These are phyloP conservation scores for Mya arenaria DNA, from an alignment of 1,140 invertebrate species.

Conservation along the genomic window DNA sequence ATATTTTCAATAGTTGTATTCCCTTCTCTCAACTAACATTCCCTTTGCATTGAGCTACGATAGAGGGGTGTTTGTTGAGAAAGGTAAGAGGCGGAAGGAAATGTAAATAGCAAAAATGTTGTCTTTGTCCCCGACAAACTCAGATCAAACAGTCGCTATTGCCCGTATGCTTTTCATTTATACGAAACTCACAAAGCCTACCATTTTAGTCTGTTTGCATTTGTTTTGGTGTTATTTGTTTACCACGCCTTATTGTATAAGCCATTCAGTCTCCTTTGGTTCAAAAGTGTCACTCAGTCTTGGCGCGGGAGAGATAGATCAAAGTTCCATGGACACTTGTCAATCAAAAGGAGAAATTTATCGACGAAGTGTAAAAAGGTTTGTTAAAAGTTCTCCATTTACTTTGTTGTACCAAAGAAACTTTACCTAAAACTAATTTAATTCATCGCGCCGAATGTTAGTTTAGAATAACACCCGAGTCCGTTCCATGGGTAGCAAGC, in stretches of 20 bases:
- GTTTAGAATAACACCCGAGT: too few species aligned
- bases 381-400: too few species aligned
- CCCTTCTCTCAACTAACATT: not conserved
- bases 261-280: not conserved
- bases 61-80: not conserved
- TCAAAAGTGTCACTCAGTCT: slow-evolving; percentile 29
- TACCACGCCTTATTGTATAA: slow-evolving; percentile 37
- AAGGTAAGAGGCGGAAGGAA: not conserved
- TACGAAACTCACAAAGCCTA: not conserved
- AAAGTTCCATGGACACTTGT: slow-evolving; percentile 35
- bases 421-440: too few species aligned
- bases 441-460: too few species aligned
- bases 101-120: not conserved
- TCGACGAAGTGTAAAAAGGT: too few species aligned
- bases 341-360: slow-evolving; percentile 36
- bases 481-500: too few species aligned
- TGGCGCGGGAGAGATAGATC: slow-evolving; percentile 18
- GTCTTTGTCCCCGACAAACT: slow-evolving; percentile 29
- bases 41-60: not conserved
- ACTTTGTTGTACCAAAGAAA: too few species aligned
- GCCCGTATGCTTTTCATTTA: not conserved
- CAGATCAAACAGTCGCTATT: slow-evolving; percentile 45
- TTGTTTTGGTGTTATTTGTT: slow-evolving; percentile 43
- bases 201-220: slow-evolving; percentile 32
- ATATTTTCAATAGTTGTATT: not conserved